phyloP scores from a whole-genome alignment of 2,113 vertebrate species.

The Phrynosoma blainvillii region DNA sequence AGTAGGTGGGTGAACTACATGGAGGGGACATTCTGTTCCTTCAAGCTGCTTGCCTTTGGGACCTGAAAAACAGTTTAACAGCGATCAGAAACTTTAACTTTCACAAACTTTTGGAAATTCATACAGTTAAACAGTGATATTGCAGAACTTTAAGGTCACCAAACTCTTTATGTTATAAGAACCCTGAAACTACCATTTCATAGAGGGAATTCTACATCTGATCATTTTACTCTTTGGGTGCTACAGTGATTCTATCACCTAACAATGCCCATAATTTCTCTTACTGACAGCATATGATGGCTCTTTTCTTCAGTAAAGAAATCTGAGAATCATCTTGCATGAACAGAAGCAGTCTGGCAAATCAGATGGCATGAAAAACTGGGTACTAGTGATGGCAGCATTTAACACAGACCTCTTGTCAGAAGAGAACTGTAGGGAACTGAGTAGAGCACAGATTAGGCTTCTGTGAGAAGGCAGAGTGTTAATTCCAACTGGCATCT shows the following conservation, averaged over 20 bases:
- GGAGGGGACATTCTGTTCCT: slow-evolving; percentile 96
- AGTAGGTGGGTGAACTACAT: slow-evolving; percentile 96
- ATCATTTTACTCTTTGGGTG: neutral
- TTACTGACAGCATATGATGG: too few relatives aligned
- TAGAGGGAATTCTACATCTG: neutral
- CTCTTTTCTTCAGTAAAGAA: neutral
- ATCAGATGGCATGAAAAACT: neutral
- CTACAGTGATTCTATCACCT: neutral
- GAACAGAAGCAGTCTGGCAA: neutral
- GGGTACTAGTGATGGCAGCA: neutral
- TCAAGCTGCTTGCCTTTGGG: slow-evolving; percentile 99
- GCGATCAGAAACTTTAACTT: neutral
- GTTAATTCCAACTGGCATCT: neutral
- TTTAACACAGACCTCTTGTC: neutral
- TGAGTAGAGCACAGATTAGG: neutral
- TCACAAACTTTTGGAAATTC: neutral
- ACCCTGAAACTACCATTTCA: neutral
- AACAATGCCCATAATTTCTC: neutral
- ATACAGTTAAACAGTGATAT: neutral
- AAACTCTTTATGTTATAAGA: neutral
- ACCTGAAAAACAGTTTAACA: slow-evolving; percentile 75
- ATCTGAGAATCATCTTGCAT: neutral
- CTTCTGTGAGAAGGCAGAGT: neutral
- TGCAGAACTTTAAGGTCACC: neutral
- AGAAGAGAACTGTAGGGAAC: neutral